A percentile compares a stretch with the other conserved stretches of the same genome.
phyloP scores from a whole-genome alignment of 2,113 vertebrate species.

The Benitochromis conjunctus region DNA sequence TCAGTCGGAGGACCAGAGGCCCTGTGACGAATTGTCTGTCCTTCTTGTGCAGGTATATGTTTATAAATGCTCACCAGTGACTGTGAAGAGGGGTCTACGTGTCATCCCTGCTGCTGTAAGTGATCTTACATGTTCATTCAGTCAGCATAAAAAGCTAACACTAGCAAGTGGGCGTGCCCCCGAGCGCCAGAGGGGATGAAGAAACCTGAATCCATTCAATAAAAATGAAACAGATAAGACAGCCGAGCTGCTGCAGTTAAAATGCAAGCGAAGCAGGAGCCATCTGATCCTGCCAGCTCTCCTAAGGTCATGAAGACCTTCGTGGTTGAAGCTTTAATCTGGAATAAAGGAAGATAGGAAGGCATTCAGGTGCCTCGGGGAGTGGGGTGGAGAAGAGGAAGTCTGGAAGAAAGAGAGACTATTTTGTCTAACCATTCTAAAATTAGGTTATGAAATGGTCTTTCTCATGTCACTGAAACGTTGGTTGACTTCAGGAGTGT shows the following conservation, averaged over 20 bases:
- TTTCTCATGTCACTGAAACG: background rate
- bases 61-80: slow-evolving; percentile 15
- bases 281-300: slow-evolving; percentile 60
- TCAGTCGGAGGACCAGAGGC: slow-evolving; percentile 14
- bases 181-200: slow-evolving; percentile 37
- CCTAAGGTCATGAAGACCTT: slow-evolving; percentile 67
- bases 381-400: background rate
- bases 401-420: slow-evolving; percentile 2
- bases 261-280: slow-evolving; percentile 67
- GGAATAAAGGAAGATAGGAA: slow-evolving; percentile 38
- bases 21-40: slow-evolving; percentile 20
- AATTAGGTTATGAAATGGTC: slow-evolving; percentile 19
- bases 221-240: slow-evolving; percentile 67
- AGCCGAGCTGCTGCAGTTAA: slow-evolving; percentile 35
- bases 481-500: background rate
- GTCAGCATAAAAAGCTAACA: slow-evolving; percentile 59
- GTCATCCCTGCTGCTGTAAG: slow-evolving; percentile 29
- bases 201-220: slow-evolving; percentile 64
- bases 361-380: slow-evolving; percentile 17
- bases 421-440: slow-evolving; percentile 13
- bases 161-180: slow-evolving; percentile 38
- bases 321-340: slow-evolving; percentile 56
- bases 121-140: slow-evolving; percentile 53
- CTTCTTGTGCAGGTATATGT: slow-evolving; percentile 10
- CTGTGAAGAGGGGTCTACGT: slow-evolving; percentile 8